Base-by-base conservation (phyloP, 2,888 invertebrate genomes). In the Trachelus troglodyta region DNA sequence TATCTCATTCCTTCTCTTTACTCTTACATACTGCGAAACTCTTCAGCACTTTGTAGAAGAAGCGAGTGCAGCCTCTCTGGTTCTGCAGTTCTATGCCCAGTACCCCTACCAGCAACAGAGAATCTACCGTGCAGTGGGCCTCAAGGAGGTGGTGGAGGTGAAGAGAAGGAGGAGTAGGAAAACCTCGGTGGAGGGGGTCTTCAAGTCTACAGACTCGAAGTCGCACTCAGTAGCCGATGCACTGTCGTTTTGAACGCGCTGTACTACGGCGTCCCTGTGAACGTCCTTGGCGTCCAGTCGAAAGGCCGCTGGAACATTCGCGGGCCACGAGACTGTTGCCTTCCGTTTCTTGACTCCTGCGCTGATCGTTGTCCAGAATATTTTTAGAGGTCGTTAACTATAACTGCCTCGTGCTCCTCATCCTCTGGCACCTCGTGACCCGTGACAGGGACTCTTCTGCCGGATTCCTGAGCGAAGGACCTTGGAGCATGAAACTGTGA, bases 181-280 rank as follows among this genome's bases (percentile, higher is more conserved):
- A 15, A 56, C 9, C 23, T 23, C 56, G 23, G 56, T 56, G 56
- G 56, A 6, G 35, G 56, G 56, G 56, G 56, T 56, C 56, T 56
- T 56, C 56, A 0, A 56, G 56, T 23, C 56, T 56, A 56, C 23
- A 15, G 71, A 71, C 71, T 23, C 71, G 71, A 31, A 34, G 71
- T 31, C 6, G 34, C 31, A 71, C 23, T 30, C 86, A 86, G 86
- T 86, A 75, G 71, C 76, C 81, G 81, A 84, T 83, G 83, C 84
- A 83, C 81, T 79, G 80, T 83, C 80, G 84, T 4, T 33, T 31
- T 0, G 71, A 71, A 9, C 33, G 71, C 15, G 71, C 15, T 30
- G 30, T 31, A 15, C 31, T 71, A 15, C 71, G 71, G 71, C 71
- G 71, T 71, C 31, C 71, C 33, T 33, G 31, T 11, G 23, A 33